A percentile compares a stretch with the other conserved stretches of the same genome.
Evolutionary conservation across 2,113 vertebrate species (phyloP).

Genomic region (Mobula birostris): DNA sequence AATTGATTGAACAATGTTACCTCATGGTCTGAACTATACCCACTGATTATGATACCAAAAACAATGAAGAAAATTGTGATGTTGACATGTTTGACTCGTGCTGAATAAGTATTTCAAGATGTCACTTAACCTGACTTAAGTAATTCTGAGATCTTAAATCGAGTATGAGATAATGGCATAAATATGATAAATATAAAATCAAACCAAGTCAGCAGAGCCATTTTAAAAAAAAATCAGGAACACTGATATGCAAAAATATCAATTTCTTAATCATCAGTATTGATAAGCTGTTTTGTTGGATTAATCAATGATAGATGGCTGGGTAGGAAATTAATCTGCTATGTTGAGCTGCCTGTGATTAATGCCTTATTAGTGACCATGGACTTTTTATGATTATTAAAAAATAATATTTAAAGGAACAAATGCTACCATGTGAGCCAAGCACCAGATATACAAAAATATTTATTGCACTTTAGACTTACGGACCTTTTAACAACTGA

Average conservation of each 20-base stretch:
- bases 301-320: neutral
- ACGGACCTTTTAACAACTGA: neutral
- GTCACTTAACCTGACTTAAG: neutral
- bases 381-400: constrained; percentile 1
- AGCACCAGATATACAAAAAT: constrained; percentile 35
- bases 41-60: neutral
- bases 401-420: neutral
- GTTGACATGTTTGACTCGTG: neutral
- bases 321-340: too few relatives aligned
- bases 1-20: neutral
- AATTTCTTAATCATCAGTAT: neutral
- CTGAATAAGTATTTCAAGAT: neutral
- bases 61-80: neutral
- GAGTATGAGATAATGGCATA: neutral
- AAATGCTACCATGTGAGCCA: constrained; percentile 32
- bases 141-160: neutral
- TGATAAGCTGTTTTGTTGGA: neutral
- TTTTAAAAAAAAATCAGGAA: neutral
- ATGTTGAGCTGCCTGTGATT: neutral
- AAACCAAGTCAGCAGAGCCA: too few relatives aligned
- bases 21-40: neutral
- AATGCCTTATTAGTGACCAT: neutral
- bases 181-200: neutral
- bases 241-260: neutral
- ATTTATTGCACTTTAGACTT: constrained; percentile 35